Evolutionary conservation across 2,113 vertebrate species (phyloP).

Genomic region (Eptesicus fuscus): DNA sequence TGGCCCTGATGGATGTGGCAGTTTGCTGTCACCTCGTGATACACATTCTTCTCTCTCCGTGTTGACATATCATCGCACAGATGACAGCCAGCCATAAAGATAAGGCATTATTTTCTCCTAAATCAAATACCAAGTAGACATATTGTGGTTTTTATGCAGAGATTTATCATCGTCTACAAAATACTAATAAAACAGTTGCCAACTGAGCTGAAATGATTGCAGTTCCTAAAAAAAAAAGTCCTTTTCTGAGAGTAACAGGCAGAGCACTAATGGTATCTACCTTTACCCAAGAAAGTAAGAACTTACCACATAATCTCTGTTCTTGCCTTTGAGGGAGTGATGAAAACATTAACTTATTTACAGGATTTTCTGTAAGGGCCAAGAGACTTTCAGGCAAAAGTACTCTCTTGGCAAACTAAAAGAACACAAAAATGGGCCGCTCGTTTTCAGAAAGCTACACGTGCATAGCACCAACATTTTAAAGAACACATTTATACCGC

Average conservation of each 20-base stretch:
- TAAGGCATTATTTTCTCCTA: neutral
- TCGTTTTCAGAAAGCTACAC: neutral
- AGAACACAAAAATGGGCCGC: neutral
- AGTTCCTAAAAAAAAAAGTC: neutral
- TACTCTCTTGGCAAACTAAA: neutral
- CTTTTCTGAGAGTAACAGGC: neutral
- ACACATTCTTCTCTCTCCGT: neutral
- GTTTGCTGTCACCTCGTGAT: slow-evolving; percentile 10
- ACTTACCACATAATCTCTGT: neutral
- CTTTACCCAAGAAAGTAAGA: neutral
- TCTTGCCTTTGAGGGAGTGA: neutral
- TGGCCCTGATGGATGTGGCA: neutral
- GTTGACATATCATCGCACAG: neutral
- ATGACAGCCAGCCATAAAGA: slow-evolving; percentile 14
- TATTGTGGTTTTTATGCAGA: neutral
- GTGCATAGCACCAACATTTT: neutral
- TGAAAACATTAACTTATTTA: neutral
- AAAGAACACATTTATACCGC: neutral
- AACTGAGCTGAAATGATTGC: neutral
- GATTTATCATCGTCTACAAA: slow-evolving; percentile 3
- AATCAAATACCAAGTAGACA: neutral
- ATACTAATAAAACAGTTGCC: slow-evolving; percentile 11
- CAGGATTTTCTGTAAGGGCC: neutral
- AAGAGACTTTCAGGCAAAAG: slow-evolving; percentile 3
- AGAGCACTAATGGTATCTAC: neutral